Evolutionary conservation across 37 sponge, comb jelly and placozoan species (phyloP).

Genomic region (Theonella swinhoei): DNA sequence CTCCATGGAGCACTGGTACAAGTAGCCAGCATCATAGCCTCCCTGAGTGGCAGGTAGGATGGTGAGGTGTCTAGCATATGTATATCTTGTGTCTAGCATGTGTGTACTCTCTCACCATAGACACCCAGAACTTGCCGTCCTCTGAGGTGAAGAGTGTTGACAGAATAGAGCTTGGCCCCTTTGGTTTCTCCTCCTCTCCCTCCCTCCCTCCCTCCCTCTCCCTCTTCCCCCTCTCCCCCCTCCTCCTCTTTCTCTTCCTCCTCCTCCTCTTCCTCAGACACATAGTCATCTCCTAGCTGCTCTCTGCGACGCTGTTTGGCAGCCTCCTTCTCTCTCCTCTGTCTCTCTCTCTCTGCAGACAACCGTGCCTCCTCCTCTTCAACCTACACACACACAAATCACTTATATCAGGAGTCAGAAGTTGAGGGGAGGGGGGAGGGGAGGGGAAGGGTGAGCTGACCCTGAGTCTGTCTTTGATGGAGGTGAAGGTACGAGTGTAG

Average conservation of each 20-base stretch:
- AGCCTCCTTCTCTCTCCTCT: slow-evolving; percentile 69
- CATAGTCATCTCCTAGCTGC: slow-evolving; percentile 58
- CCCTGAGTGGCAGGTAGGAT: slow-evolving; percentile 38
- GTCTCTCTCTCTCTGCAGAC: slow-evolving; percentile 58
- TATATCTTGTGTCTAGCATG: background rate
- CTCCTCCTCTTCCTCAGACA: slow-evolving; percentile 70
- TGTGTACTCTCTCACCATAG: slow-evolving; percentile 69
- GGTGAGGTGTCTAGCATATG: background rate
- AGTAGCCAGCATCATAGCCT: slow-evolving; percentile 92
- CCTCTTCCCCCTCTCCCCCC: slow-evolving; percentile 69
- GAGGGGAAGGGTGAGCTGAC: slow-evolving; percentile 31
- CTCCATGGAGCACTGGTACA: slow-evolving; percentile 89
- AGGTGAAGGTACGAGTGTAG: slow-evolving; percentile 43
- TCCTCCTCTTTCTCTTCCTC: slow-evolving; percentile 72
- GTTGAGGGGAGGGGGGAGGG: background rate
- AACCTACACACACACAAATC: slow-evolving; percentile 26
- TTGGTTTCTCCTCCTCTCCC: slow-evolving; percentile 58
- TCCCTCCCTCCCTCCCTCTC: slow-evolving; percentile 28
- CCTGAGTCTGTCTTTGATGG: slow-evolving; percentile 83
- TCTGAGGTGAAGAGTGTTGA: slow-evolving; percentile 41
- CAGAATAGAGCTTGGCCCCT: slow-evolving; percentile 73
- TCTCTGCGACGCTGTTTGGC: slow-evolving; percentile 46
- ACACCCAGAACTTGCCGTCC: slow-evolving; percentile 77
- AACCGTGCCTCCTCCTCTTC: slow-evolving; percentile 73
- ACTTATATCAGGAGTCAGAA: background rate